phyloP scores from a whole-genome alignment of 2,797 vertebrate genomes.

The Erpetoichthys calabaricus region DNA sequence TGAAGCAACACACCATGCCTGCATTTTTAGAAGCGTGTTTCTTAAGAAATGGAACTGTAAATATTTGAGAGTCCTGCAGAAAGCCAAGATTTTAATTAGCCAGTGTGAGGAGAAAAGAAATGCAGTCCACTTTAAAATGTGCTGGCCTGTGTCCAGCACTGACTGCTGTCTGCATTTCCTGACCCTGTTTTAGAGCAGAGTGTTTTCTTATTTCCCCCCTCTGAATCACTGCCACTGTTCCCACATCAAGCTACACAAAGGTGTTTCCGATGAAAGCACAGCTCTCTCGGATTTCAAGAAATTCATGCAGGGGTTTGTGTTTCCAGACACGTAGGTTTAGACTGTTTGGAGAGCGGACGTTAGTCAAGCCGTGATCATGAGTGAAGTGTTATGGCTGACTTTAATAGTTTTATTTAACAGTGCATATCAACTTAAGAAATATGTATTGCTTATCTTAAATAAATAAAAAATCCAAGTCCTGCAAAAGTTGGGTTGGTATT shows the following conservation, averaged over 20 bases:
- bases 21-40: too few species aligned
- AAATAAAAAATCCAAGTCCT: too few species aligned
- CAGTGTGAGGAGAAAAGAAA: slow-evolving; percentile 2
- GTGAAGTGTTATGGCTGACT: neutral
- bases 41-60: neutral
- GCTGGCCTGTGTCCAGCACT: slow-evolving; percentile 2
- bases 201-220: neutral
- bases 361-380: slow-evolving; percentile 4
- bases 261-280: slow-evolving; percentile 18
- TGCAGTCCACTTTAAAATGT: neutral
- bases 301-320: slow-evolving; percentile 20
- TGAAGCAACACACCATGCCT: too few species aligned
- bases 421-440: too few species aligned
- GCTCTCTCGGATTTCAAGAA: slow-evolving; percentile 7
- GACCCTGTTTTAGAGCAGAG: slow-evolving; percentile 1
- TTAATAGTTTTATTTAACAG: too few species aligned
- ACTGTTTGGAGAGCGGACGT: neutral
- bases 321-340: slow-evolving; percentile 28
- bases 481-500: too few species aligned
- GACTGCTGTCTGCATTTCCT: slow-evolving; percentile 11
- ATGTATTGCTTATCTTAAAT: too few species aligned
- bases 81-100: neutral
- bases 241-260: slow-evolving; percentile 16
- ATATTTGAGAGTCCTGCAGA: neutral
- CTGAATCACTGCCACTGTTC: neutral